Percentiles rank a stretch among this genome's conserved stretches.
Evolutionary conservation across 2,888 invertebrate genomes (phyloP).

Genomic region (Myopa testacea): DNA sequence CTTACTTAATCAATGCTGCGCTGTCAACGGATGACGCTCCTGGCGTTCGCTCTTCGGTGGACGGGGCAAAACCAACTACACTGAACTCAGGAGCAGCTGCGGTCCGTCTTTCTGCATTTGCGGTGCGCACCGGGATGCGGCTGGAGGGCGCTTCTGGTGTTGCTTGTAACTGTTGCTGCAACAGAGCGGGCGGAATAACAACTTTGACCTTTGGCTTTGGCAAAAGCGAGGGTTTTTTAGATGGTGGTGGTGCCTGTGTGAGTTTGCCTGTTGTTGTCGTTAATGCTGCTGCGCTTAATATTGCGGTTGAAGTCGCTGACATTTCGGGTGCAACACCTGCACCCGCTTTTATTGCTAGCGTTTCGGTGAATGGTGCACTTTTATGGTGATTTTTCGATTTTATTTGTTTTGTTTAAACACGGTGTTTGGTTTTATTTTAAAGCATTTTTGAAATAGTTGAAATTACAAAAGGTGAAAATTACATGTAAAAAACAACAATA

Average conservation of each 20-base stretch:
- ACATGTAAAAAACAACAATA: slow-evolving; percentile 34
- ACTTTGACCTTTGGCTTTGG: slow-evolving; percentile 67
- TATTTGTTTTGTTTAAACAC: neutral
- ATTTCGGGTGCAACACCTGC: neutral
- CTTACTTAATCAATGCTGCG: slow-evolving; percentile 62
- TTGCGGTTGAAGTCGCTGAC: slow-evolving; percentile 51
- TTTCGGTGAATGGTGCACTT: slow-evolving; percentile 11
- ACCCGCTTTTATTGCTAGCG: neutral
- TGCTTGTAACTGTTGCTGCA: slow-evolving; percentile 48
- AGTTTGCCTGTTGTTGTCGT: slow-evolving; percentile 42
- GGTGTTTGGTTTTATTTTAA: slow-evolving; percentile 1
- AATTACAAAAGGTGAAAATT: slow-evolving; percentile 8
- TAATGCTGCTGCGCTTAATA: slow-evolving; percentile 29
- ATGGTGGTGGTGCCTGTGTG: slow-evolving; percentile 14
- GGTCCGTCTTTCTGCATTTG: slow-evolving; percentile 64
- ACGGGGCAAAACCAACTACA: slow-evolving; percentile 7
- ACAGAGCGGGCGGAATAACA: slow-evolving; percentile 60
- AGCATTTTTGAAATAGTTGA: slow-evolving; percentile 9
- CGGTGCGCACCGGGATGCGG: slow-evolving; percentile 67
- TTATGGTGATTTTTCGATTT: slow-evolving; percentile 4
- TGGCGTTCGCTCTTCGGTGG: slow-evolving; percentile 11
- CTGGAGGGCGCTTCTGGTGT: slow-evolving; percentile 54
- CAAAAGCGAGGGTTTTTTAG: slow-evolving; percentile 62
- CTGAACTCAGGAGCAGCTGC: neutral
- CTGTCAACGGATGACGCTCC: slow-evolving; percentile 50